Evolutionary conservation across 37 sponge, comb jelly and placozoan genomes (phyloP).

Genomic region (Theonella swinhoei): DNA sequence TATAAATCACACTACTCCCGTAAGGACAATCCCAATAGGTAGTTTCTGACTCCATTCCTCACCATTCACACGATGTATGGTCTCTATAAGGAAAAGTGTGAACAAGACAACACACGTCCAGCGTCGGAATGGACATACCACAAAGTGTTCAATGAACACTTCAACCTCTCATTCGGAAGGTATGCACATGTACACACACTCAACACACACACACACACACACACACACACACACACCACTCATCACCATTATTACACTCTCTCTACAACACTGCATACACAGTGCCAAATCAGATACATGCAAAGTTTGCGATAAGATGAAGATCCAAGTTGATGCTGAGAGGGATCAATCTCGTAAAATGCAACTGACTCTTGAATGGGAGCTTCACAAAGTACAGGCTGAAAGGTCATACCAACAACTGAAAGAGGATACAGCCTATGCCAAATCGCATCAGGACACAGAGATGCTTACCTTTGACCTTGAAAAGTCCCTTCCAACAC

Average conservation of each 20-base stretch:
- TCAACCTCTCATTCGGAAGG: slow-evolving; percentile 53
- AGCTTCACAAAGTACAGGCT: slow-evolving; percentile 20
- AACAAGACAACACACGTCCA: not conserved
- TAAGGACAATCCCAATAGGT: slow-evolving; percentile 25
- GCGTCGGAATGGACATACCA: slow-evolving; percentile 36
- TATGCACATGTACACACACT: not conserved
- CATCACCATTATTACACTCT: not conserved
- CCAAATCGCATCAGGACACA: not conserved
- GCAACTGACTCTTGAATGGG: slow-evolving; percentile 3
- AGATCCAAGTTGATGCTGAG: slow-evolving; percentile 2
- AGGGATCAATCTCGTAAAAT: not conserved
- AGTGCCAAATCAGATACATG: slow-evolving; percentile 37
- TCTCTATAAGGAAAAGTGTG: slow-evolving; percentile 29
- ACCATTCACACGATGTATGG: slow-evolving; percentile 23
- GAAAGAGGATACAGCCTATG: slow-evolving; percentile 23
- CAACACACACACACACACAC: not conserved
- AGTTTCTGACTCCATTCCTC: slow-evolving; percentile 4
- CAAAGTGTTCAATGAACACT: slow-evolving; percentile 37
- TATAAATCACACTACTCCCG: slow-evolving; percentile 47
- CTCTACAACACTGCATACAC: not conserved
- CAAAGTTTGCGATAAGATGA: slow-evolving; percentile 30
- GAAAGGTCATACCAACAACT: slow-evolving; percentile 19
- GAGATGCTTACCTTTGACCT: slow-evolving; percentile 24
- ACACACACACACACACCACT: too few species aligned
- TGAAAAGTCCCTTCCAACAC: slow-evolving; percentile 36